Conservation (phyloP, 2,888 invertebrate species). For the Laspeyria flexula region DNA sequence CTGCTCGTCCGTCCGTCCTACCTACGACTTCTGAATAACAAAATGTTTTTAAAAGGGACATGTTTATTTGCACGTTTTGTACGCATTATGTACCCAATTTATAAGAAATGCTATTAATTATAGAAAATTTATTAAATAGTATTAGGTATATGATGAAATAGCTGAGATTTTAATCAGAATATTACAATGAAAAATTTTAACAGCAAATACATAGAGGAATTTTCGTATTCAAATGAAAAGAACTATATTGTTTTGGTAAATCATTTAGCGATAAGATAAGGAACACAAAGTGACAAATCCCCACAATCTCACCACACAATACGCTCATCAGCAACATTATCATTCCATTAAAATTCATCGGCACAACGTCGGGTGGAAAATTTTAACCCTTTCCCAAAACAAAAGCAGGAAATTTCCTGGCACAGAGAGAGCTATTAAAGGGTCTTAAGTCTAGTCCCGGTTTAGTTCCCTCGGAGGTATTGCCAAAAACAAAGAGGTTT, state of each 20-base stretch:
- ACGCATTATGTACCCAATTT: constrained; percentile 12
- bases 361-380: constrained; percentile 16
- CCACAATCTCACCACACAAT: constrained; percentile 26
- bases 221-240: no score
- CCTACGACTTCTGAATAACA: constrained; percentile 59
- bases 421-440: constrained; percentile 78
- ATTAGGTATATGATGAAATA: no score
- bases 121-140: no score
- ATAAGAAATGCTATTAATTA: no score
- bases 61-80: constrained; percentile 40
- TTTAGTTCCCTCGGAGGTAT: constrained; percentile 71
- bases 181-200: background rate
- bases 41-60: constrained; percentile 49
- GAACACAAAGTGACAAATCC: background rate
- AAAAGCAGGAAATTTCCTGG: constrained; percentile 65
- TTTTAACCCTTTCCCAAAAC: constrained; percentile 64
- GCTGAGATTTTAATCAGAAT: no score
- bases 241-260: background rate
- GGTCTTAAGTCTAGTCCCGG: constrained; percentile 78
- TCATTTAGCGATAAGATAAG: background rate
- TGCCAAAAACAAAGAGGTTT: constrained; percentile 82
- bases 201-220: no score
- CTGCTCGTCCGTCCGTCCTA: constrained; percentile 46
- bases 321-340: constrained; percentile 44
- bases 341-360: constrained; percentile 59